These are phyloP conservation scores for Nylanderia fulva DNA, from an alignment of 1,140 invertebrate genomes.

Conservation along the genomic window DNA sequence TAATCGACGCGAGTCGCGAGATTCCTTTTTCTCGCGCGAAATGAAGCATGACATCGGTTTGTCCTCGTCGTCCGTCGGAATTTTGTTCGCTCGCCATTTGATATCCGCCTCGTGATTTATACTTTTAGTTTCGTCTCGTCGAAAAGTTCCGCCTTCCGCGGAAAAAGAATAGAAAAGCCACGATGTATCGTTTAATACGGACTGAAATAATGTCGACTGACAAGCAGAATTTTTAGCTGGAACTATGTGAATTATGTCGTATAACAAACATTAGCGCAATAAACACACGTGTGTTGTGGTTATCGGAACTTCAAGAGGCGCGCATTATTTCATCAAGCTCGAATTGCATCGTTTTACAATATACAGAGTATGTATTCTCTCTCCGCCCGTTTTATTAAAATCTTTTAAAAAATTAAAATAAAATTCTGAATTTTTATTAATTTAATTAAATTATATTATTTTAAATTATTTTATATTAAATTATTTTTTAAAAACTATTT, in stretches of 20 bases:
- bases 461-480: background rate
- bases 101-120: conserved; percentile 72
- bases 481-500: background rate
- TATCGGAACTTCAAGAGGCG: conserved; percentile 3
- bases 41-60: conserved; percentile 58
- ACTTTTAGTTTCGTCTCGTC: conserved; percentile 73
- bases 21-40: conserved; percentile 55
- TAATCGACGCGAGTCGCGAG: conserved; percentile 60
- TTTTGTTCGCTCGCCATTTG: conserved; percentile 71
- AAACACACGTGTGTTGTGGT: background rate
- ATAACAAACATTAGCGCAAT: conserved; percentile 32
- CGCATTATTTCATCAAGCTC: conserved; percentile 12
- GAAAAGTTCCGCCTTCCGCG: conserved; percentile 67
- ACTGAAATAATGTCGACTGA: conserved; percentile 36
- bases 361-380: no score
- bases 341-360: background rate
- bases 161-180: conserved; percentile 69
- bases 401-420: no score
- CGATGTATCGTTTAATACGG: conserved; percentile 72
- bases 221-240: conserved; percentile 28
- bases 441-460: background rate
- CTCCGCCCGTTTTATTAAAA: background rate
- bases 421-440: background rate
- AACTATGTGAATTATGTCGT: conserved; percentile 13
- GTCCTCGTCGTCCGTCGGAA: conserved; percentile 63